phyloP scores from a whole-genome alignment of 64 coral and sea anemone genomes.

The Orbicella faveolata region DNA sequence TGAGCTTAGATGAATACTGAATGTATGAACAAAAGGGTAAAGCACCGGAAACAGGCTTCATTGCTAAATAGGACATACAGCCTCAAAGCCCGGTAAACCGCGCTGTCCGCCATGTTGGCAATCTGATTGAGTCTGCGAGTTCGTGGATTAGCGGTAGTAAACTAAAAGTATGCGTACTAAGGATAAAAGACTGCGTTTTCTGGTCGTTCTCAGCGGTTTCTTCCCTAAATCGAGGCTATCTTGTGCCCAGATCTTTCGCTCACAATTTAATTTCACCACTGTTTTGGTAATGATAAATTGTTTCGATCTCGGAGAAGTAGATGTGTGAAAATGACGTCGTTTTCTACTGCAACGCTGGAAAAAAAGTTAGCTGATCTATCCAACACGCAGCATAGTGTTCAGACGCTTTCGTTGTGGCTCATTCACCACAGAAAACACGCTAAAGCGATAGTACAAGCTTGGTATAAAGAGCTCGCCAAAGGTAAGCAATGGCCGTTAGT shows the following conservation, averaged over 20 bases:
- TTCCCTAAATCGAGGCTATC: background rate
- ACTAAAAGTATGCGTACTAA: background rate
- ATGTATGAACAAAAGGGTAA: background rate
- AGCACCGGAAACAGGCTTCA: background rate
- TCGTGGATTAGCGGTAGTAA: background rate
- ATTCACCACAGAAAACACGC: constrained; percentile 99
- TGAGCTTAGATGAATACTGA: background rate
- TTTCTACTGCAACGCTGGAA: constrained; percentile 89
- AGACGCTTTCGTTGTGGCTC: constrained; percentile 94
- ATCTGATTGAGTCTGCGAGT: constrained; percentile 1
- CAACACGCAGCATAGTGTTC: constrained; percentile 97
- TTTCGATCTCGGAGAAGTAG: background rate
- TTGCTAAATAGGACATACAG: constrained; percentile 29
- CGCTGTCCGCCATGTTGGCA: constrained; percentile 44
- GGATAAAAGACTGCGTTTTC: background rate
- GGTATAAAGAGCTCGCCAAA: constrained; percentile 87
- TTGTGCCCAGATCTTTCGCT: background rate
- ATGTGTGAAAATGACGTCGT: constrained; percentile 81
- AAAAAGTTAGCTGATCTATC: constrained; percentile 95
- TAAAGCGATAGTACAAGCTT: constrained; percentile 90
- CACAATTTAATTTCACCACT: background rate
- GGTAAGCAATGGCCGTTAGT: constrained; percentile 36
- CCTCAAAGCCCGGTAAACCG: constrained; percentile 22
- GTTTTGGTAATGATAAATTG: background rate
- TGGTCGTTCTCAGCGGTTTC: background rate